Conservation (phyloP, 2,888 invertebrate species). For the Campaea margaritaria region DNA sequence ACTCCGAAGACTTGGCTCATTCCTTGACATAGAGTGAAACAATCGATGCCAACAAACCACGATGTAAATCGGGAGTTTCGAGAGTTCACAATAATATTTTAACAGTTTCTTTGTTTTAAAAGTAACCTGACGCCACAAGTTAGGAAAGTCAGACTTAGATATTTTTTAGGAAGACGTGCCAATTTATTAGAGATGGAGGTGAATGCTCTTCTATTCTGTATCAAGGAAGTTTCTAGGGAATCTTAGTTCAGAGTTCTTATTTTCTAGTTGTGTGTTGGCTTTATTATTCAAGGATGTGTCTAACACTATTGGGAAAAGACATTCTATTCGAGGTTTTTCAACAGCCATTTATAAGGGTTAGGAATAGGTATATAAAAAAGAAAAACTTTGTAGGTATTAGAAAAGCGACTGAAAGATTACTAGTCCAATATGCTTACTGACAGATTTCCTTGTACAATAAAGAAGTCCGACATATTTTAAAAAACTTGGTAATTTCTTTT, state of each 20-base stretch:
- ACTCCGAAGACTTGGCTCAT: slow-evolving; percentile 41
- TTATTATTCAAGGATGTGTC: too few species aligned
- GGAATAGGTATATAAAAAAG: too few species aligned
- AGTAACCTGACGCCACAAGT: slow-evolving; percentile 40
- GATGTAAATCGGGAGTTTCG: slow-evolving; percentile 22
- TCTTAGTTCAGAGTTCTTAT: too few species aligned
- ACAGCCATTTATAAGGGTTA: too few species aligned
- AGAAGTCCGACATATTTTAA: too few species aligned
- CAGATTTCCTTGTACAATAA: too few species aligned
- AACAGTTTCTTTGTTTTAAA: slow-evolving; percentile 37
- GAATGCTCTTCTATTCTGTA: slow-evolving; percentile 27
- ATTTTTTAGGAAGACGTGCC: slow-evolving; percentile 30
- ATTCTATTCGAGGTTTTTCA: background rate
- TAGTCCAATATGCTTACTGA: too few species aligned
- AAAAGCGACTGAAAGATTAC: too few species aligned
- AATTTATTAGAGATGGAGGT: slow-evolving; percentile 34
- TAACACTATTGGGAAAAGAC: background rate
- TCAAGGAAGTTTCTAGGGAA: slow-evolving; percentile 23
- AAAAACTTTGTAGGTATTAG: too few species aligned
- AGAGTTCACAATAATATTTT: slow-evolving; percentile 31
- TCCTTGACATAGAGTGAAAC: slow-evolving; percentile 36
- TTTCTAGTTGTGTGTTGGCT: too few species aligned
- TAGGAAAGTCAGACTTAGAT: slow-evolving; percentile 16
- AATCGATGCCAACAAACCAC: slow-evolving; percentile 45
- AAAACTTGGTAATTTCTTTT: too few species aligned